Evolutionary conservation across 1,140 invertebrate genomes (phyloP).

Genomic region (Druon quercuslanigerum): DNA sequence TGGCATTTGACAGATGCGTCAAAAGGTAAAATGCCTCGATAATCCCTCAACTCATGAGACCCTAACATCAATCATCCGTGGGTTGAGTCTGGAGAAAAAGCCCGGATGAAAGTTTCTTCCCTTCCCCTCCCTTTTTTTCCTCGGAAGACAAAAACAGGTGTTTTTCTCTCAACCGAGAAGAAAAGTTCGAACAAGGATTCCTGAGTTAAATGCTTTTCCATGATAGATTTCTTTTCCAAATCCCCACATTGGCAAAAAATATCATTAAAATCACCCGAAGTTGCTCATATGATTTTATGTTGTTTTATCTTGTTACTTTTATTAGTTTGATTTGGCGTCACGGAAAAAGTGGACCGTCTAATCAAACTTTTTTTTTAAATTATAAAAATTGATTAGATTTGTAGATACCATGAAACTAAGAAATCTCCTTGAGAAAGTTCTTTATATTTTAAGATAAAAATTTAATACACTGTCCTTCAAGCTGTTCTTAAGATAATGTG

Average conservation of each 20-base stretch:
- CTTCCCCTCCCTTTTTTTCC: neutral
- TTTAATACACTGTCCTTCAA: no score
- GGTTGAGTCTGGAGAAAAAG: constrained; percentile 16
- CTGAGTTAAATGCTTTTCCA: constrained; percentile 8
- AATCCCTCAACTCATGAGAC: constrained; percentile 21
- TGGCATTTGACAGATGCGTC: neutral
- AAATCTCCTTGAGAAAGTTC: no score
- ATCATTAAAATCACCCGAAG: neutral
- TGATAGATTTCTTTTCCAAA: constrained; percentile 2
- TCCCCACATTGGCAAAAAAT: neutral
- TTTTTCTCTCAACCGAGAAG: constrained; percentile 7
- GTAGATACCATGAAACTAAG: no score
- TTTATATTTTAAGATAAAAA: no score
- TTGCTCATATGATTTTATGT: neutral
- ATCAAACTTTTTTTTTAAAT: no score
- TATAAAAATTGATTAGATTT: no score
- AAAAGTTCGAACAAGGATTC: constrained; percentile 6
- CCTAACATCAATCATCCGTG: constrained; percentile 39
- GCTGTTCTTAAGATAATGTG: no score
- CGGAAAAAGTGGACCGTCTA: no score
- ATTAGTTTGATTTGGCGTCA: neutral
- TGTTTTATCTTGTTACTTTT: neutral
- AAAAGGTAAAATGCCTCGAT: neutral
- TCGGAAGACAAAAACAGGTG: neutral
- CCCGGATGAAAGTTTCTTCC: constrained; percentile 15